Percentiles rank a stretch among this genome's conserved stretches.
phyloP scores from a whole-genome alignment of 1,140 invertebrate species.

The Heliconius eleuchia region DNA sequence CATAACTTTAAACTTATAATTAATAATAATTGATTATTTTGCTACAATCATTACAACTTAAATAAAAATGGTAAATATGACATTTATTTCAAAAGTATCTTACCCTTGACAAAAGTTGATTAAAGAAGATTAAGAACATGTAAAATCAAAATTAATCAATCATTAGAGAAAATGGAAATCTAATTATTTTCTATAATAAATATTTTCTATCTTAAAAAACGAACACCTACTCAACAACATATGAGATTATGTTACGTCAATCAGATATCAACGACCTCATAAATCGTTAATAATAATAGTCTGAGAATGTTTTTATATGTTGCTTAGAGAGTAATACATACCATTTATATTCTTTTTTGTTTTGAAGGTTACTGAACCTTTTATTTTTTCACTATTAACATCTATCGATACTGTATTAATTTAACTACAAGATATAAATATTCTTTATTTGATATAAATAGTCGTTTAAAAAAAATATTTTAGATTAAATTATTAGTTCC shows the following conservation, averaged over 20 bases:
- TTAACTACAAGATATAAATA: too few species aligned
- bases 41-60: too few species aligned
- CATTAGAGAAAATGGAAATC: neutral
- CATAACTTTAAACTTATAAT: too few species aligned
- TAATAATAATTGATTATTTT: too few species aligned
- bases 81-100: too few species aligned
- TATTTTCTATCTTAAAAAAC: neutral
- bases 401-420: too few species aligned
- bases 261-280: conserved; percentile 30
- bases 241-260: conserved; percentile 8
- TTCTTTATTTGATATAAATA: too few species aligned
- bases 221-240: neutral
- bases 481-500: too few species aligned
- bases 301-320: conserved; percentile 24
- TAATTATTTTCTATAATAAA: neutral
- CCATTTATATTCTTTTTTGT: conserved; percentile 15
- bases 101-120: too few species aligned
- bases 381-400: neutral
- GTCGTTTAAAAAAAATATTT: too few species aligned
- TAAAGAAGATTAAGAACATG: too few species aligned
- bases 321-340: neutral
- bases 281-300: conserved; percentile 17
- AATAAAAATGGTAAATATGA: too few species aligned
- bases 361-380: conserved; percentile 26
- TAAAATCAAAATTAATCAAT: neutral